Conservation (phyloP, 1,140 invertebrate genomes). For the Calephelis virginiensis region DNA sequence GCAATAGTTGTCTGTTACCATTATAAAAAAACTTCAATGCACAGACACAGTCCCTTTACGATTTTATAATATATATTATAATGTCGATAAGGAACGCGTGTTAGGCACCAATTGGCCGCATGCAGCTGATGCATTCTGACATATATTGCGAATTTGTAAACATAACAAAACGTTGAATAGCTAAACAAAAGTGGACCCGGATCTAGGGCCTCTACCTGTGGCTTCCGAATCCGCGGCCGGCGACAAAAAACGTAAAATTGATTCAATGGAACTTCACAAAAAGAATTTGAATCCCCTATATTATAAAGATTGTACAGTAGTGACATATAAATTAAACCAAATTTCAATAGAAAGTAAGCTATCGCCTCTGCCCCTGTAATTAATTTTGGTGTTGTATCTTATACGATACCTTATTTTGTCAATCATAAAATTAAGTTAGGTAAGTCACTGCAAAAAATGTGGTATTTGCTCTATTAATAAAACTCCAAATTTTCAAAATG, state of each 20-base stretch:
- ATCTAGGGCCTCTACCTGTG: constrained; percentile 73
- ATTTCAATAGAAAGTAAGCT: too few species aligned
- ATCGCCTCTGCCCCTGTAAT: too few species aligned
- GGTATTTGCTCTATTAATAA: too few species aligned
- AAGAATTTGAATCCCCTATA: constrained; percentile 33
- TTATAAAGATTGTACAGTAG: neutral
- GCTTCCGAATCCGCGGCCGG: constrained; percentile 67
- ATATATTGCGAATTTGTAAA: constrained; percentile 74
- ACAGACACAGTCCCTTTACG: too few species aligned
- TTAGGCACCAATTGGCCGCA: constrained; percentile 55
- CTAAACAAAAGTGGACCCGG: constrained; percentile 61
- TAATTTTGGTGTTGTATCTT: too few species aligned
- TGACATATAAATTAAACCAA: too few species aligned
- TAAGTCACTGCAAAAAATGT: too few species aligned
- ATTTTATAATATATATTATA: neutral
- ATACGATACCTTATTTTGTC: too few species aligned
- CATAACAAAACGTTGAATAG: constrained; percentile 58
- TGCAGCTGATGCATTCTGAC: constrained; percentile 67
- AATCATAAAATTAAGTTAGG: too few species aligned
- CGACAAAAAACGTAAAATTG: constrained; percentile 65
- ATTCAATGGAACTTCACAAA: constrained; percentile 61
- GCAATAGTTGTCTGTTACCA: too few species aligned
- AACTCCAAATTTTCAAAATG: too few species aligned
- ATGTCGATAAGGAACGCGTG: constrained; percentile 20
- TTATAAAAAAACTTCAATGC: too few species aligned